These are phyloP conservation scores for Oryctes rhinoceros DNA, from an alignment of 1,140 invertebrate genomes.

Conservation along the genomic window DNA sequence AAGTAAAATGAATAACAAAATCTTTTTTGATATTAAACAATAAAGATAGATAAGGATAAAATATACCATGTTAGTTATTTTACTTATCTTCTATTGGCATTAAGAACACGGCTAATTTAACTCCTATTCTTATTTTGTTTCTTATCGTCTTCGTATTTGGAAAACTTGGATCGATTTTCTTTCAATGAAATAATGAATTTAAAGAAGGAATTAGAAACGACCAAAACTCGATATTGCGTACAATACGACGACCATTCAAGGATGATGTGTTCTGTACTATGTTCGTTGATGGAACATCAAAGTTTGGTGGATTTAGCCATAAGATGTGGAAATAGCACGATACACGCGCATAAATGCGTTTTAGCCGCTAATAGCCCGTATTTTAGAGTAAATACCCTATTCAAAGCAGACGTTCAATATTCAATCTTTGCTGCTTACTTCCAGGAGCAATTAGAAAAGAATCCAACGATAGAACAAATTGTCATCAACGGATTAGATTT, in stretches of 20 bases:
- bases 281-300: constrained; percentile 58
- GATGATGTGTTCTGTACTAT: constrained; percentile 52
- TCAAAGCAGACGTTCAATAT: neutral
- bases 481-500: constrained; percentile 57
- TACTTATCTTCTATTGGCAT: neutral
- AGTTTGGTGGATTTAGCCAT: constrained; percentile 59
- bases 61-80: no score
- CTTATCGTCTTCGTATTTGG: neutral
- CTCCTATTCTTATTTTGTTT: neutral
- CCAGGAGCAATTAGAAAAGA: constrained; percentile 51
- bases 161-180: neutral
- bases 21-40: no score
- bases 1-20: no score
- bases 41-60: no score
- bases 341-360: constrained; percentile 59
- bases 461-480: constrained; percentile 53
- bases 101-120: neutral
- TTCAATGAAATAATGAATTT: constrained; percentile 1
- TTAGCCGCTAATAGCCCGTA: constrained; percentile 56
- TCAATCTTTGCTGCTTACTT: neutral
- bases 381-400: constrained; percentile 45
- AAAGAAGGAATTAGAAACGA: constrained; percentile 39
- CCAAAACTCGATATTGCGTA: constrained; percentile 51
- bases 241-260: constrained; percentile 56
- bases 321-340: constrained; percentile 57